A percentile compares a stretch with the other conserved stretches of the same genome.
Evolutionary conservation across 1,140 invertebrate species (phyloP).

Genomic region (Ptiloglossa arizonensis): DNA sequence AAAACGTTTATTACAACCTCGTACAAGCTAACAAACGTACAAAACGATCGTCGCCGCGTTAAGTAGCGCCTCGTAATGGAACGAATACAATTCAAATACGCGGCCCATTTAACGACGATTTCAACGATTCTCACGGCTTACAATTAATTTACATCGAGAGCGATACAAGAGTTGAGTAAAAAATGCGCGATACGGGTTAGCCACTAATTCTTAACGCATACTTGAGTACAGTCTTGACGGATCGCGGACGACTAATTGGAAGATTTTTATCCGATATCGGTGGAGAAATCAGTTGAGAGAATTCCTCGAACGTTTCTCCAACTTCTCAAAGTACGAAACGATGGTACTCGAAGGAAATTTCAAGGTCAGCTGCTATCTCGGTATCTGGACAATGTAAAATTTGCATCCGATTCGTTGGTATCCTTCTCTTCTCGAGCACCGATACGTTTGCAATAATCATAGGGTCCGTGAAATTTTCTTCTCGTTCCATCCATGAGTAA

Average conservation of each 20-base stretch:
- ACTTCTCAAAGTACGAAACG: not conserved
- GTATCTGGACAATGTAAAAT: no score
- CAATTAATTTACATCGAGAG: not conserved
- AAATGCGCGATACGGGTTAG: not conserved
- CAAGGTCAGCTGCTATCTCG: no score
- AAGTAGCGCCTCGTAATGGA: not conserved
- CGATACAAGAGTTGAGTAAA: not conserved
- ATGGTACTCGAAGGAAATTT: not conserved
- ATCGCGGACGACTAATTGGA: not conserved
- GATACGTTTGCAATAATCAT: no score
- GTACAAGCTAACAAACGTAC: slow-evolving; percentile 23
- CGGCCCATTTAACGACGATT: no score
- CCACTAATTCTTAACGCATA: not conserved
- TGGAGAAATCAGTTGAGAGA: not conserved
- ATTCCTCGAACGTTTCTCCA: not conserved
- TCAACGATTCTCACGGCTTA: not conserved
- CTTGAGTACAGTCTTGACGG: slow-evolving; percentile 3
- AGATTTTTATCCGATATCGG: not conserved
- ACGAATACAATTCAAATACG: no score
- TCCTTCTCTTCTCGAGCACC: no score
- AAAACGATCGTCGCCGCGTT: not conserved
- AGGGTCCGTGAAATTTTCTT: not conserved
- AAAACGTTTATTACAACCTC: slow-evolving; percentile 59
- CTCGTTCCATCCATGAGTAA: not conserved
- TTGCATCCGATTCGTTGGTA: no score